Base-by-base conservation (phyloP, 2,797 vertebrate genomes). In the Rhinichthys osculus region DNA sequence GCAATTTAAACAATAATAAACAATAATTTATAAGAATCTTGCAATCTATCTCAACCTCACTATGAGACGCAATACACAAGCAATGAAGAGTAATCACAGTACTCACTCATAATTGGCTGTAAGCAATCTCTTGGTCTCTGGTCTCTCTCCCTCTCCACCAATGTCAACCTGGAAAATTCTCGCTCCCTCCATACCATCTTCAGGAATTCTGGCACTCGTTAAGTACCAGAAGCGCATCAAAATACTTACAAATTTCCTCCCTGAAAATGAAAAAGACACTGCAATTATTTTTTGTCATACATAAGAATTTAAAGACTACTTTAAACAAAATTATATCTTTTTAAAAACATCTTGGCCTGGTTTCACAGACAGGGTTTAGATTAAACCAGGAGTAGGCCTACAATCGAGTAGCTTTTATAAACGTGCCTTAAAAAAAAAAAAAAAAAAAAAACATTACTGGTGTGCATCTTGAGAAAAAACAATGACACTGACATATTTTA, bases 221-320 rank as follows among this genome's bases (percentile, higher is more conserved):
- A 98, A 90, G 91, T 99, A 99, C 97, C 97, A 99, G 94, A 98
- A 99, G 27, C 96, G 95, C 97, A 98, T 98, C 90, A 98, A 91
- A 91, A 99, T 98, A 82, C 96, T 96, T 91, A 98, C 98, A 94
- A 98, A 99, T 90, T 97, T 98, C 74, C 97, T 96, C 85, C 96
- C 98, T 98, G 95, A 52, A 83, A 91, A 44, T 88, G 8, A 27
- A 47, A 62, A 33, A 62, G 38, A 83, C 11, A n/a, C 8, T 3
- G 19, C 8, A 73, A 14, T 73, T n/a, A 73, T 59, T 74, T 74
- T 23, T 9, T 27, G 27, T 17, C 67, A 82, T 38, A 8, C 21
- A 66, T 40, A 59, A 8, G 7, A 0, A 4, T n/a, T 30, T 38
- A 38, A 38, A 38, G 5, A 40, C 7, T 38, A 62, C 5, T 7